Percentiles rank a stretch among this genome's conserved stretches.
Conservation (phyloP, 2,797 vertebrate genomes). For the Semotilus atromaculatus region DNA sequence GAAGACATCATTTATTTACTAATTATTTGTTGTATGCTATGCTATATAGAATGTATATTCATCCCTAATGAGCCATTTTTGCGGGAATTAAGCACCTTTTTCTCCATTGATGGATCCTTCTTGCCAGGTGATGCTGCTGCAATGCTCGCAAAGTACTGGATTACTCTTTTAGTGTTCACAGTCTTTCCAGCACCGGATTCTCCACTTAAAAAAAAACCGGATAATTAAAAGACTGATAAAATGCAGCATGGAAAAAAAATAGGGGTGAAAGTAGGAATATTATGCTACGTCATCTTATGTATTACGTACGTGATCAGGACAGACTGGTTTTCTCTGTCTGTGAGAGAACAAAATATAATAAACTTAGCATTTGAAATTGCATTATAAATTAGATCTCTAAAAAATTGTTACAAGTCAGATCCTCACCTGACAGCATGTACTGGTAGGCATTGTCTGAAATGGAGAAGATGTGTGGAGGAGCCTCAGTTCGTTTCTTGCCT, state of each 20-base stretch:
- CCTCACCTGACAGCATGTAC: slow-evolving; percentile 78
- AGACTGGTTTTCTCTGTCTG: slow-evolving; percentile 80
- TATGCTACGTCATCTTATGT: neutral
- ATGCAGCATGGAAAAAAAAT: neutral
- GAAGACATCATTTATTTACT: neutral
- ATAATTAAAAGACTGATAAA: neutral
- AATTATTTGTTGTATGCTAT: neutral
- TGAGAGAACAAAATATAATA: slow-evolving; percentile 19
- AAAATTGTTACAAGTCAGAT: neutral
- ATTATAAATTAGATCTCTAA: neutral
- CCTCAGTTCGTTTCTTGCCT: slow-evolving; percentile 78
- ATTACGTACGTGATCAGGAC: slow-evolving; percentile 75
- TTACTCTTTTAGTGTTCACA: slow-evolving; percentile 84
- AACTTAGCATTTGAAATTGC: neutral
- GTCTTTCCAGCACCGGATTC: slow-evolving; percentile 85
- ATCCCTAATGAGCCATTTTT: neutral
- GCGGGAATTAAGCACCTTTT: slow-evolving; percentile 71
- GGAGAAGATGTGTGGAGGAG: slow-evolving; percentile 81
- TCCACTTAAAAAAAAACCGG: slow-evolving; percentile 68
- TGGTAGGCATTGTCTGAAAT: slow-evolving; percentile 82
- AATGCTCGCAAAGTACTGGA: slow-evolving; percentile 84
- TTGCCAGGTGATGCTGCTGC: slow-evolving; percentile 82
- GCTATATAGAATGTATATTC: neutral
- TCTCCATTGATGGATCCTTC: slow-evolving; percentile 77
- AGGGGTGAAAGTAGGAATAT: neutral